Percentiles rank a stretch among this genome's conserved stretches.
phyloP scores from a whole-genome alignment of 2,888 invertebrate genomes.

The Zaprionus lineosus region DNA sequence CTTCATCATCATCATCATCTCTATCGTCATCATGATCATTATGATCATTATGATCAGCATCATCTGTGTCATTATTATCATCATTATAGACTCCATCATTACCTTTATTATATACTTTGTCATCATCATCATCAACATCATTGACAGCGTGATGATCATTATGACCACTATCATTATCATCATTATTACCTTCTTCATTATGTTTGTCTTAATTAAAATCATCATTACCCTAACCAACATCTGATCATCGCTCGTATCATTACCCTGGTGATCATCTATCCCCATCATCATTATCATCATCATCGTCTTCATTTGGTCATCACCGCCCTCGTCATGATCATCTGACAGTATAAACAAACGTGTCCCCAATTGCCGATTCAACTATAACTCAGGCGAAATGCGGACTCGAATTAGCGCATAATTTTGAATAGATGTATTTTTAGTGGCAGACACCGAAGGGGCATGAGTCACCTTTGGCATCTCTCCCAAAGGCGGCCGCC shows the following conservation, averaged over 20 bases:
- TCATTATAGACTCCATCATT: slow-evolving; percentile 18
- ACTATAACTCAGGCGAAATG: slow-evolving; percentile 10
- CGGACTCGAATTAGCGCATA: slow-evolving; percentile 24
- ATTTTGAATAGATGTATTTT: slow-evolving; percentile 32
- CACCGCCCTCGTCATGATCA: too few species aligned
- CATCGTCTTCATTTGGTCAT: too few species aligned
- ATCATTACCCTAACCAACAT: too few species aligned
- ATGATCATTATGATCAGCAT: too few species aligned
- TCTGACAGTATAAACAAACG: slow-evolving; percentile 29
- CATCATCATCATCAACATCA: slow-evolving; percentile 11
- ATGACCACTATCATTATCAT: slow-evolving; percentile 16
- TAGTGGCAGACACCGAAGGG: slow-evolving; percentile 37
- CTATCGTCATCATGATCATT: too few species aligned
- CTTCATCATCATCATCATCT: too few species aligned
- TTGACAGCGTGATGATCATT: slow-evolving; percentile 8
- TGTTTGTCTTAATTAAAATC: slow-evolving; percentile 6
- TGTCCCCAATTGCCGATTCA: slow-evolving; percentile 44
- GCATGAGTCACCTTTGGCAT: slow-evolving; percentile 63
- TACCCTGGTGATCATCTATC: too few species aligned
- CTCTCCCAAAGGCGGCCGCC: slow-evolving; percentile 41
- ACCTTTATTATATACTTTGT: too few species aligned
- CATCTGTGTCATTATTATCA: slow-evolving; percentile 11
- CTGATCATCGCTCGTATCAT: too few species aligned
- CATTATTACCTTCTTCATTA: too few species aligned
- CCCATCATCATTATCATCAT: too few species aligned